A percentile compares a stretch with the other conserved stretches of the same genome.
Evolutionary conservation across 2,113 vertebrate species (phyloP).

Genomic region (Sterrhoptilus dennistouni): DNA sequence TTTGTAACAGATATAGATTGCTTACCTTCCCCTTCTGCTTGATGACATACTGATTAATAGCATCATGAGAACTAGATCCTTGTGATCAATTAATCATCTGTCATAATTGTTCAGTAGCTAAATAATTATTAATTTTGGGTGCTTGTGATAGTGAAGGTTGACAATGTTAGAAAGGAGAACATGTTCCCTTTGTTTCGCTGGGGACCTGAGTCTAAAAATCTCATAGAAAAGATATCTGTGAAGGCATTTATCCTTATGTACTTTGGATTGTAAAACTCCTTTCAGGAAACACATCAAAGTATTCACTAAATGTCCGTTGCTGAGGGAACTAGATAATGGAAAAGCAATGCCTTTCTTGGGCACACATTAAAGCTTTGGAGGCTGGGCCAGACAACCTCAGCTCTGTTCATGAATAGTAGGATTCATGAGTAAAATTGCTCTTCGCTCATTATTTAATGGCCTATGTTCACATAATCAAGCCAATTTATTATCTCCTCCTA

Average conservation of each 20-base stretch:
- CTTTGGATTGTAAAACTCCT: not conserved
- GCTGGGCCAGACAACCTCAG: not conserved
- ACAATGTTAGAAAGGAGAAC: constrained; percentile 50
- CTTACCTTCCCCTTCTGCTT: constrained; percentile 51
- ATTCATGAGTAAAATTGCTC: not conserved
- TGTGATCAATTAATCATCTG: constrained; percentile 76
- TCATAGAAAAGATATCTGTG: not conserved
- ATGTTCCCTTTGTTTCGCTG: not conserved
- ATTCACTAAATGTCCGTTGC: not conserved
- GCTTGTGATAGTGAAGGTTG: constrained; percentile 51
- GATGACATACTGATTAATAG: constrained; percentile 74
- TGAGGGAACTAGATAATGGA: not conserved
- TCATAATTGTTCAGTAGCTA: constrained; percentile 74
- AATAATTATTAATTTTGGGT: constrained; percentile 74
- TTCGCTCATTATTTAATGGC: not conserved
- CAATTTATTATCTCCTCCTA: not conserved
- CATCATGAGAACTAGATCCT: constrained; percentile 47
- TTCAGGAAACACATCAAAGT: not conserved
- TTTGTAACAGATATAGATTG: constrained; percentile 73
- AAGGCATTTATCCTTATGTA: not conserved
- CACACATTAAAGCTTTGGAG: not conserved
- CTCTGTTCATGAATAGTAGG: not conserved
- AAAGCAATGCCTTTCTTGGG: not conserved
- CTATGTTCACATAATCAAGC: not conserved
- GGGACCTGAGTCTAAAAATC: not conserved